phyloP scores from a whole-genome alignment of 2,888 invertebrate genomes.

The Flexamia atlantica region DNA sequence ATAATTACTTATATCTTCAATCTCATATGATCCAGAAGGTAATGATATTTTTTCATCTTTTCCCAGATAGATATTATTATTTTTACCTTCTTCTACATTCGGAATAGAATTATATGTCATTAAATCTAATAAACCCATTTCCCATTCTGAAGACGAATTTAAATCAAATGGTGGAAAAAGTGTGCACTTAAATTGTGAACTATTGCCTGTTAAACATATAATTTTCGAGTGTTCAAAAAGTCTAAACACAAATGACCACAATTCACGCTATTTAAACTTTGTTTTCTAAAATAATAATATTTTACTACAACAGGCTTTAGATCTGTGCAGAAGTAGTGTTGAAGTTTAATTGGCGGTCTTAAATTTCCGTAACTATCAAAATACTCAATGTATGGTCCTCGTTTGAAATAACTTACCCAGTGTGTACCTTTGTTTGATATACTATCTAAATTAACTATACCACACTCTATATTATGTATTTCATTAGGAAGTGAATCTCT shows the following conservation, averaged over 20 bases:
- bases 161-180: constrained; percentile 36
- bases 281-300: constrained; percentile 34
- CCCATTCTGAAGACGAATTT: not conserved
- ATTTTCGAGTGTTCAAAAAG: constrained; percentile 14
- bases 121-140: constrained; percentile 53
- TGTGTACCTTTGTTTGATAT: not conserved
- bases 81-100: constrained; percentile 37
- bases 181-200: constrained; percentile 28
- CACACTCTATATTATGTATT: not conserved
- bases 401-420: constrained; percentile 31
- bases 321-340: not conserved
- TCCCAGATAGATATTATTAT: constrained; percentile 31
- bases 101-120: constrained; percentile 52
- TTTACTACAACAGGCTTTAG: not conserved
- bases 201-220: constrained; percentile 47
- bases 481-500: not conserved
- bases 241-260: constrained; percentile 40
- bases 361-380: constrained; percentile 34
- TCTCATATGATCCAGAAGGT: constrained; percentile 38
- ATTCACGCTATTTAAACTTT: not conserved
- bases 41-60: constrained; percentile 9
- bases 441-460: constrained; percentile 16
- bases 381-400: not conserved
- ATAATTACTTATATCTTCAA: constrained; percentile 17
- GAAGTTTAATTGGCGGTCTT: not conserved